A percentile compares a stretch with the other conserved stretches of the same genome.
phyloP scores from a whole-genome alignment of 2,113 vertebrate genomes.

The Neodontobutis hainanensis region DNA sequence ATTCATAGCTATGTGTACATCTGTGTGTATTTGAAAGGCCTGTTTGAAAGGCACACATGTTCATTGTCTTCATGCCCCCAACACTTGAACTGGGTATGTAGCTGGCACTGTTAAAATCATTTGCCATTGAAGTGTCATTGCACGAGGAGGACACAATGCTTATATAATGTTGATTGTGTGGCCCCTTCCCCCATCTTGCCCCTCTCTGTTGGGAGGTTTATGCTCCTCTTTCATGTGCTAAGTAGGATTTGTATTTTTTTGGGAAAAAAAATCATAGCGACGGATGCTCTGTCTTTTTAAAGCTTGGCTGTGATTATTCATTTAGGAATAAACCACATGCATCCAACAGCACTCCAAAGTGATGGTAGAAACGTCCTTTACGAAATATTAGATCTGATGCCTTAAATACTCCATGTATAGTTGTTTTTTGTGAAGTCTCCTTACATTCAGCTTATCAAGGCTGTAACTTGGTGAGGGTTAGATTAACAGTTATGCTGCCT shows the following conservation, averaged over 20 bases:
- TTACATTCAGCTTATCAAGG: constrained; percentile 28
- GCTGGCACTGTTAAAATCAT: constrained; percentile 31
- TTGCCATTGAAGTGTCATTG: constrained; percentile 54
- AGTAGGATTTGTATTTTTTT: constrained; percentile 78
- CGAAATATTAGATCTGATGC: neutral
- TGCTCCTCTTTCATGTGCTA: constrained; percentile 78
- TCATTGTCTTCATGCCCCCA: constrained; percentile 15
- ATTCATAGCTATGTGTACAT: constrained; percentile 41
- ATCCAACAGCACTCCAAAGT: constrained; percentile 6
- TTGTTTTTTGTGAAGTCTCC: constrained; percentile 23
- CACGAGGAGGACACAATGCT: constrained; percentile 52
- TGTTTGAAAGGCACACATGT: constrained; percentile 15
- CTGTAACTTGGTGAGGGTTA: constrained; percentile 2
- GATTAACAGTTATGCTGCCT: constrained; percentile 19
- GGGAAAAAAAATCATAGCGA: constrained; percentile 67
- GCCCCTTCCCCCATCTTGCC: constrained; percentile 45
- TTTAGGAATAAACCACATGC: constrained; percentile 27
- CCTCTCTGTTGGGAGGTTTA: constrained; percentile 58
- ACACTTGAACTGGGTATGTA: neutral
- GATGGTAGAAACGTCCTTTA: neutral
- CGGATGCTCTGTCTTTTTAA: constrained; percentile 51
- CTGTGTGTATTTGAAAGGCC: constrained; percentile 23
- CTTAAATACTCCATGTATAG: neutral
- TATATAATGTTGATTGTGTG: constrained; percentile 66
- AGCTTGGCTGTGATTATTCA: constrained; percentile 39